Evolutionary conservation across 2,113 vertebrate genomes (phyloP).

Genomic region (Micromys minutus): DNA sequence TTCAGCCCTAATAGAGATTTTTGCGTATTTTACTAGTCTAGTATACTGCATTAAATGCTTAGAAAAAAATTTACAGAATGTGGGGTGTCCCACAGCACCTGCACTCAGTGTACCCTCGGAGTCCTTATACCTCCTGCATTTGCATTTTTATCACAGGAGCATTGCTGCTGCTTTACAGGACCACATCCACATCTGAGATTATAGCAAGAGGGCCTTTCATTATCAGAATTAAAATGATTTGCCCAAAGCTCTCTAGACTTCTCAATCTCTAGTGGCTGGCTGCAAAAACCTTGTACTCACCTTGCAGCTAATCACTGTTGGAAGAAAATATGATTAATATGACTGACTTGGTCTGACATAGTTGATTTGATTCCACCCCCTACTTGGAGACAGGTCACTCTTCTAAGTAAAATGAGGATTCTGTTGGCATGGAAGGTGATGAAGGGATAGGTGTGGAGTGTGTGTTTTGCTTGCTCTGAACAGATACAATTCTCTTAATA

Average conservation of each 20-base stretch:
- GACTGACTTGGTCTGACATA: neutral
- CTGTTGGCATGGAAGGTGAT: neutral
- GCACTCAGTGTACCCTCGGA: neutral
- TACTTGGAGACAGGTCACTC: neutral
- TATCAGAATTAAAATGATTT: conserved; percentile 20
- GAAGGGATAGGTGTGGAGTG: neutral
- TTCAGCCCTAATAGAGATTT: neutral
- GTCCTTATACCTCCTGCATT: neutral
- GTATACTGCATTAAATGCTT: conserved; percentile 25
- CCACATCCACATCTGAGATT: neutral
- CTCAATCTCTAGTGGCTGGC: neutral
- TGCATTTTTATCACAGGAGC: neutral
- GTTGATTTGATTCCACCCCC: neutral
- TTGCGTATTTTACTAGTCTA: conserved; percentile 13
- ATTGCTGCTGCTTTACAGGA: neutral
- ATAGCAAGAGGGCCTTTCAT: neutral
- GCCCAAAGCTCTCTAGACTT: neutral
- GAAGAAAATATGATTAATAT: neutral
- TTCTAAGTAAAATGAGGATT: conserved; percentile 16
- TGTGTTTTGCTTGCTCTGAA: neutral
- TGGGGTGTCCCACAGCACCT: neutral
- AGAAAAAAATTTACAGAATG: neutral
- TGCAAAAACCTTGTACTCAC: neutral
- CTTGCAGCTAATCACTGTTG: neutral
- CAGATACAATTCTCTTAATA: neutral